Conservation (phyloP, 2,888 invertebrate species). For the Ormyrus pomaceus region DNA sequence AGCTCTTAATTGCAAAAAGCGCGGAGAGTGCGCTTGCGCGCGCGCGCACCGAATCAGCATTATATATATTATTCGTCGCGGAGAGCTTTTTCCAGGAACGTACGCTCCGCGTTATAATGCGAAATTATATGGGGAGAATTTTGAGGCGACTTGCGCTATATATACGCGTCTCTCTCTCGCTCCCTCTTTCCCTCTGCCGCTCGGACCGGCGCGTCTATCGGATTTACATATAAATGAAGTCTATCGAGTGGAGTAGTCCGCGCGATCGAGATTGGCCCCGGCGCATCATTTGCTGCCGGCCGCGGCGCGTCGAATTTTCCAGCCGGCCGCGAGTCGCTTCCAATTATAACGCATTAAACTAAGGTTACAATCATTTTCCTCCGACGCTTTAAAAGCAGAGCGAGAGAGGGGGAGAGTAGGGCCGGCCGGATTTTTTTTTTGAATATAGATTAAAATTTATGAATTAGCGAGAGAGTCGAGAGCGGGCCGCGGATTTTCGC, state of each 20-base stretch:
- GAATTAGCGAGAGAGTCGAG: no score
- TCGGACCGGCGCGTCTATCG: slow-evolving; percentile 5
- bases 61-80: no score
- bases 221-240: slow-evolving; percentile 50
- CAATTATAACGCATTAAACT: slow-evolving; percentile 27
- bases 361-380: no score
- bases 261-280: neutral
- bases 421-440: no score
- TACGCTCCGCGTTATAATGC: neutral
- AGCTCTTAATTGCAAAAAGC: no score
- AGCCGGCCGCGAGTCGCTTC: slow-evolving; percentile 14
- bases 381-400: no score
- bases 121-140: neutral
- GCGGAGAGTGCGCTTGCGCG: no score
- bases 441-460: no score
- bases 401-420: no score
- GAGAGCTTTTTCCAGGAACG: no score
- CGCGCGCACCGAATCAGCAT: no score
- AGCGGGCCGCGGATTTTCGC: no score
- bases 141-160: neutral
- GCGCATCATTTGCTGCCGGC: neutral
- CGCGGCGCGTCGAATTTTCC: neutral
- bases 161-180: neutral
- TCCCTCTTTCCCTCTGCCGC: neutral
- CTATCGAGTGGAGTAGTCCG: neutral